phyloP scores from a whole-genome alignment of 2,113 vertebrate species.

The Corapipo altera region DNA sequence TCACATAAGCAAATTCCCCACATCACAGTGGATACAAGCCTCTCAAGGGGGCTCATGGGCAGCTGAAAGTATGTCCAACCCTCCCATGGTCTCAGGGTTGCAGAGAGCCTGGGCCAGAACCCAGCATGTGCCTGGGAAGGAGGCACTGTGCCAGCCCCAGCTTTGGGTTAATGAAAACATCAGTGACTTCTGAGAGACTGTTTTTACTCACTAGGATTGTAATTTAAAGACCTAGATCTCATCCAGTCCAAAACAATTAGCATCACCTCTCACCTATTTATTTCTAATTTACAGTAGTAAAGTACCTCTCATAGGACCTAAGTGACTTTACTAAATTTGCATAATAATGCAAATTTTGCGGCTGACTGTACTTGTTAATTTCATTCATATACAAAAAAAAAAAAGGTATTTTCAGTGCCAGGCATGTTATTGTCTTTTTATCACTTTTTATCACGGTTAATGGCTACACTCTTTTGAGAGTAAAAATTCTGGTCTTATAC shows the following conservation, averaged over 20 bases:
- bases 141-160: neutral
- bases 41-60: neutral
- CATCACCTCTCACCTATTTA: neutral
- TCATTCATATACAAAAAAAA: neutral
- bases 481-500: neutral
- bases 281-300: neutral
- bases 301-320: neutral
- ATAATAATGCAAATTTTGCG: neutral
- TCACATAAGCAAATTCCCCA: neutral
- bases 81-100: neutral
- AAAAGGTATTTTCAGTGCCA: neutral
- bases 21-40: too few species aligned
- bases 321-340: neutral
- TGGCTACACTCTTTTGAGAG: neutral
- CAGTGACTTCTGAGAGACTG: neutral
- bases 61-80: neutral
- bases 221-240: neutral
- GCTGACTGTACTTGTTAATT: neutral
- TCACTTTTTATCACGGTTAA: neutral
- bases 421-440: neutral
- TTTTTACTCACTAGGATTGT: neutral
- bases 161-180: neutral
- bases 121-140: neutral
- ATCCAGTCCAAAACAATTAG: neutral
- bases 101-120: neutral